Evolutionary conservation across 2,113 vertebrate genomes (phyloP), one percentile per base, ranked within the genome.

Genomic region (Otis tarda): DNA sequence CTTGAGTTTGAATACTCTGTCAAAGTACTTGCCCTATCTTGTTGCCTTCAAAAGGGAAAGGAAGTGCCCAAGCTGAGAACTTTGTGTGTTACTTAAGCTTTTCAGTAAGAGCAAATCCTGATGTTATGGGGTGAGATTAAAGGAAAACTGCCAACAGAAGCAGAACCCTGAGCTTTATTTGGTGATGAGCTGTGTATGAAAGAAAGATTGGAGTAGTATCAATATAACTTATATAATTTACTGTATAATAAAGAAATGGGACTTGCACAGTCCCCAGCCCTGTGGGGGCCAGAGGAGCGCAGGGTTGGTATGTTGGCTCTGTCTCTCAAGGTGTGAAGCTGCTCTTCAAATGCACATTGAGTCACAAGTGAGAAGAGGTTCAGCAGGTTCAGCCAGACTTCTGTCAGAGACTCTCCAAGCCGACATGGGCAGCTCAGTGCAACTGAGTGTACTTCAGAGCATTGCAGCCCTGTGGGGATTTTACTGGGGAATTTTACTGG

Each of bases 291-390:
- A 57, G 61, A 67, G 50, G 64, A 95, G 33, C 43, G 33, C 47
- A 33, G 63, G 56, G 33, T 82, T 57, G 84, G 43, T 64, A 18
- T 79, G 50, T 35, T 89, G 82, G 41, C 56, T 70, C 0, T 30
- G 5, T 90, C 67, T 80, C 50, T 76, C 7, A 47, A 96, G 55
- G 80, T 82, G 69, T 81, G 87, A 93, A 85, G 47, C 57, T 76
- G 63, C 69, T 87, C 67, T 78, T 89, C 83, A 91, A 71, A 77
- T 92, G 78, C 64, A 79, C 39, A 83, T 70, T 52, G 61, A 87
- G 78, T 97, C 60, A 76, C 49, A 87, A 92, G 79, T 81, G 71
- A 92, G 71, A 94, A 95, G 89, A 71, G 87, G 89, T 76, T 92
- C 56, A 79, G 57, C 91, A 89, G 79, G 89, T 94, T 95, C 75